Evolutionary conservation across 2,113 vertebrate genomes (phyloP), one percentile per base, ranked within the genome.

Genomic region (Anguilla japonica): DNA sequence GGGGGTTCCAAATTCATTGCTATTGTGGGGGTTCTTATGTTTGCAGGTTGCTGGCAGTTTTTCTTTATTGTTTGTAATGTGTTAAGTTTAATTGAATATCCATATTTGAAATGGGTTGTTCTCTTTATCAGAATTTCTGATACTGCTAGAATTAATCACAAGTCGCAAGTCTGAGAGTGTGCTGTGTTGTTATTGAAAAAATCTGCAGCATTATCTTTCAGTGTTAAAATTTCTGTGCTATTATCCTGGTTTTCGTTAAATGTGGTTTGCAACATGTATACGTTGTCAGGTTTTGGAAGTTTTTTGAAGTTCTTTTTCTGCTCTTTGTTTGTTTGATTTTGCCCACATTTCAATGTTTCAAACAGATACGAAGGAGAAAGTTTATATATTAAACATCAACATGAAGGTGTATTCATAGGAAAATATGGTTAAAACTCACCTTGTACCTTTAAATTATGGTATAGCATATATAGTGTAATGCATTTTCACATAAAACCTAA

Each of bases 61-160:
- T 53, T 41, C 29, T 81, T 79, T 60, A 41, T 90, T 90, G 87
- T 89, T 82, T 87, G 15, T 81, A 87, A 89, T 87, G 82, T 85
- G 83, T 39, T 8, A 3, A 20, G 56, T 63, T 83, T 85, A 90
- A 91, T 91, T 91, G 85, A 85, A 85, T 79, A 71, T 81, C 82
- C 84, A 29, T 81, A 40, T 82, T 91, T 41, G 85, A 84, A 90
- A 5, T 40, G 83, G 83, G 0, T 84, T 81, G 57, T 79, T 75
- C 71, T 75, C 71, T 75, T 34, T 9, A 75, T 75, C 26, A 34
- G 9, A n/a, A 0, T 75, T 29, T 71, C 63, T 71, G 63, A 71
- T 71, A 71, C 26, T n/a, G 63, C 63, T 71, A 5, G 26, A 75
- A n/a, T 71, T 60, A 34, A 34, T 34, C 34, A 34, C 34, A 34